Conservation (phyloP, 2,113 vertebrate genomes). For the Pongo pygmaeus region DNA sequence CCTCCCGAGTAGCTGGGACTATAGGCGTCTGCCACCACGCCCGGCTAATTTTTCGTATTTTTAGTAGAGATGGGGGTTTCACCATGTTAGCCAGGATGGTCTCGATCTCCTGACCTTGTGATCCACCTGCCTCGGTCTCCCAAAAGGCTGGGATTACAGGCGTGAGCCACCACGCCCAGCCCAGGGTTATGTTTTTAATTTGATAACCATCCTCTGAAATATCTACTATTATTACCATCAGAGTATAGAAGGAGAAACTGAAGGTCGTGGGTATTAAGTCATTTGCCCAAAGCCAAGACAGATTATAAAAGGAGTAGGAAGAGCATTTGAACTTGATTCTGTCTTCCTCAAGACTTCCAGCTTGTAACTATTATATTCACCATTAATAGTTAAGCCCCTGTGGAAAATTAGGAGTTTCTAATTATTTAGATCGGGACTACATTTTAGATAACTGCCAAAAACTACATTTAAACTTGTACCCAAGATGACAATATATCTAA, state of each 20-base stretch:
- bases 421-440: constrained; percentile 32
- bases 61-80: too few relatives aligned
- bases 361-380: background rate
- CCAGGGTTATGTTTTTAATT: background rate
- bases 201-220: background rate
- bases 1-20: too few relatives aligned
- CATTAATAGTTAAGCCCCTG: background rate
- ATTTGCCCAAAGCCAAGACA: background rate
- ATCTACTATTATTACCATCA: background rate
- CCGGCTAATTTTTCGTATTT: too few relatives aligned
- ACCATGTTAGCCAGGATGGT: too few relatives aligned
- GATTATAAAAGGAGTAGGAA: background rate
- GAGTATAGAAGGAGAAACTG: background rate
- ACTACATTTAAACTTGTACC: constrained; percentile 28
- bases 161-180: too few relatives aligned
- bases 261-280: background rate
- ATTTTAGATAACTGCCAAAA: constrained; percentile 39
- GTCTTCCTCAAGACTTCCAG: background rate
- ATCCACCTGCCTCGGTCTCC: too few relatives aligned
- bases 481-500: background rate
- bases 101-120: too few relatives aligned
- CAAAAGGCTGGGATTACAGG: too few relatives aligned
- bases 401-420: constrained; percentile 19
- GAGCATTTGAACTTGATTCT: background rate
- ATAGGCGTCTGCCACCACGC: too few relatives aligned